Percentiles rank a stretch among this genome's conserved stretches.
phyloP scores from a whole-genome alignment of 2,113 vertebrate species.

The Lontra canadensis region DNA sequence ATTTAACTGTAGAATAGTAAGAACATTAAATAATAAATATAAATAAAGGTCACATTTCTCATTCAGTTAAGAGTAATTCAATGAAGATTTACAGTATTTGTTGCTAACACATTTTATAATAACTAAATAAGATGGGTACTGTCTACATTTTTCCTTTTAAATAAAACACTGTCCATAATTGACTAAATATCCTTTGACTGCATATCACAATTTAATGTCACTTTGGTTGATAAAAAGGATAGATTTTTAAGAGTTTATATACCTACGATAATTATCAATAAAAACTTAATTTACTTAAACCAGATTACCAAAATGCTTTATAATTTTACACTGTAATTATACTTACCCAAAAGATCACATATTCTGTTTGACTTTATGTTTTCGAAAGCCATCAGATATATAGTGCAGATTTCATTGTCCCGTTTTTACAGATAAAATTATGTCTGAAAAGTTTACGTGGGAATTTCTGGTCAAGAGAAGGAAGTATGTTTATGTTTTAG shows the following conservation, averaged over 20 bases:
- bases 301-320: neutral
- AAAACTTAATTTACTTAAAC: neutral
- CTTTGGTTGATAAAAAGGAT: neutral
- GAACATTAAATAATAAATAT: neutral
- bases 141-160: neutral
- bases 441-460: neutral
- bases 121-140: neutral
- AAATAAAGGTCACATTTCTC: neutral
- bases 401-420: neutral
- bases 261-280: neutral
- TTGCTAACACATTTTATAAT: neutral
- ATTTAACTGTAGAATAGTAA: neutral
- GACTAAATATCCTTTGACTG: neutral
- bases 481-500: neutral
- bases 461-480: neutral
- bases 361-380: neutral
- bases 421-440: neutral
- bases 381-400: neutral
- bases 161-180: neutral
- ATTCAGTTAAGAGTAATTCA: neutral
- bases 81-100: neutral
- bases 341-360: neutral
- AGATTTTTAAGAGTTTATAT: neutral
- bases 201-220: neutral
- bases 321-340: neutral